A percentile compares a stretch with the other conserved stretches of the same genome.
These are phyloP conservation scores for Megalops atlanticus DNA, from an alignment of 2,113 vertebrate species.

Conservation along the genomic window DNA sequence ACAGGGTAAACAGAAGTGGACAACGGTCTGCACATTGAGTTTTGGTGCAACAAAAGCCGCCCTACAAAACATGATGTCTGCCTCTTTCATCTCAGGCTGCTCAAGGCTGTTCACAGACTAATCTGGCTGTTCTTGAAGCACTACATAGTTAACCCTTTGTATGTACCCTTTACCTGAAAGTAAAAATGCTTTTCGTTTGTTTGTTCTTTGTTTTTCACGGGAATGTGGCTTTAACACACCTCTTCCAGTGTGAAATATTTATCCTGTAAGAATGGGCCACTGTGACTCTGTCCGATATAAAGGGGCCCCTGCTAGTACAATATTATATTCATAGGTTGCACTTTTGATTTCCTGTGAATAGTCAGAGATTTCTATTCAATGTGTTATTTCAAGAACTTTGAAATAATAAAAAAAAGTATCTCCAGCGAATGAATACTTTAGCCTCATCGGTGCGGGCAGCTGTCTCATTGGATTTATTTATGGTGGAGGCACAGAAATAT, in stretches of 20 bases:
- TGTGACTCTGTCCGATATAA: too few relatives aligned
- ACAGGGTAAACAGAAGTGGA: not conserved
- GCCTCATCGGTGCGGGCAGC: not conserved
- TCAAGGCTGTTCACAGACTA: too few relatives aligned
- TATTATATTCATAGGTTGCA: not conserved
- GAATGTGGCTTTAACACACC: too few relatives aligned
- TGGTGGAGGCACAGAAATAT: not conserved
- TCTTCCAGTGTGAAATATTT: too few relatives aligned
- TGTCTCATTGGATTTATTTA: not conserved
- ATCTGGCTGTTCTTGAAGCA: too few relatives aligned
- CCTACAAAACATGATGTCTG: not conserved
- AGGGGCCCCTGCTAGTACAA: too few relatives aligned
- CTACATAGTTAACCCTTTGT: too few relatives aligned
- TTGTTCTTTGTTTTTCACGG: too few relatives aligned
- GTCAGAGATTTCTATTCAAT: not conserved
- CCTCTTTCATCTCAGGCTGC: not conserved
- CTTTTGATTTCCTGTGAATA: not conserved
- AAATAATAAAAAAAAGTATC: not conserved
- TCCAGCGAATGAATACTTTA: not conserved
- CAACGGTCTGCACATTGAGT: not conserved
- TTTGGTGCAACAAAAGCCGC: not conserved
- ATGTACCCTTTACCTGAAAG: too few relatives aligned
- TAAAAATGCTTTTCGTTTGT: too few relatives aligned
- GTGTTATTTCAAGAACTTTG: not conserved
- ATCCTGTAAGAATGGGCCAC: not conserved